Evolutionary conservation across 2,113 vertebrate genomes (phyloP), one percentile per base, ranked within the genome.

Genomic region (Typhlomys cinereus): DNA sequence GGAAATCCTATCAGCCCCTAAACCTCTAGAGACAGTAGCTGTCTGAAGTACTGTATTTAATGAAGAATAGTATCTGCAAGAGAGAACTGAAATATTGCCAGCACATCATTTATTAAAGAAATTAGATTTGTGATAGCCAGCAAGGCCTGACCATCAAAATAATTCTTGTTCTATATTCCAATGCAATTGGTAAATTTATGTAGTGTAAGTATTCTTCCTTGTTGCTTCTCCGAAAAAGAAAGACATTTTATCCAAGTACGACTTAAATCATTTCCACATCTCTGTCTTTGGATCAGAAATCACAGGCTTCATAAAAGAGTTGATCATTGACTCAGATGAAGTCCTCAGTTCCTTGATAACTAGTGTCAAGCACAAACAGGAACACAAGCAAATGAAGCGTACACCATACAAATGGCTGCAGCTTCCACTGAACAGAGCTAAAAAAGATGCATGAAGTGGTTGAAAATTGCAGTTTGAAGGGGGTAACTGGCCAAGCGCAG

Each of bases 311-410:
- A 57, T 66, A 89, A 14, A 62, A 93, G 88, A 85, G 75, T 69
- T 57, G 23, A 83, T 27, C 15, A 76, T 61, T 80, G 87, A 73
- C 52, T 64, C 61, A 87, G 91, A 66, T 88, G 34, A 92, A 39
- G 61, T 21, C 78, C 39, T 34, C 14, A 52, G 50, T 48, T 88
- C 59, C 76, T 78, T 69, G 75, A 48, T 69, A 84, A 67, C 15
- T 83, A 90, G 81, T 78, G 83, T 83, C 74, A 80, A 64, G 67
- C 29, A 95, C 29, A 92, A 81, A 87, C 18, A n/a, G n/a, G 46
- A 34, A 87, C 34, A 82, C 62, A 10, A 90, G 62, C 62, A 46
- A 50, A 0, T 27, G 48, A 88, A 92, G 85, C 71, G 50, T 27
- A 11, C 4, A 34, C 21, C 57, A 66, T 44, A 59, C 27, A 85